phyloP scores from a whole-genome alignment of 1,140 invertebrate genomes.

The Monochamus saltuarius region DNA sequence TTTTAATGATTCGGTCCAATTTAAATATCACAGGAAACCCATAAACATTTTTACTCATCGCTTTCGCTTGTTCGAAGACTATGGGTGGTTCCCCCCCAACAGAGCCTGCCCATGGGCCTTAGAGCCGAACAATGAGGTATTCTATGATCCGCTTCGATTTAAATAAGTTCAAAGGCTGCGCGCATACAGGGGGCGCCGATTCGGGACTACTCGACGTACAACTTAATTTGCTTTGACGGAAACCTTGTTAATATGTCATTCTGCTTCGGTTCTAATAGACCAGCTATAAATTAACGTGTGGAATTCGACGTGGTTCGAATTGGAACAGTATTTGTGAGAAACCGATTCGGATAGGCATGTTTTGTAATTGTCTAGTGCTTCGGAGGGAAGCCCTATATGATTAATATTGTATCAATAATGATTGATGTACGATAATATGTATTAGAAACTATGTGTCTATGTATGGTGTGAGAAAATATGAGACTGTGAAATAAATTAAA shows the following conservation, averaged over 20 bases:
- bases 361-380: not conserved
- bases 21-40: constrained; percentile 15
- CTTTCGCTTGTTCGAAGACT: not conserved
- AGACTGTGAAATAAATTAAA: too few species aligned
- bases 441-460: too few species aligned
- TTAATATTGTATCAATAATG: too few species aligned
- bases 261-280: not conserved
- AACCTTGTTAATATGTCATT: constrained; percentile 22
- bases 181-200: constrained; percentile 17
- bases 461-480: too few species aligned
- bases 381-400: too few species aligned
- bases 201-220: constrained; percentile 29
- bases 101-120: not conserved
- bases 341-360: not conserved
- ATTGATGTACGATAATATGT: too few species aligned
- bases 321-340: too few species aligned
- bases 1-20: too few species aligned
- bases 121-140: constrained; percentile 23
- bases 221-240: constrained; percentile 32
- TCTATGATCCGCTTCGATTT: constrained; percentile 24
- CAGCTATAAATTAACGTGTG: not conserved
- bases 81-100: constrained; percentile 5
- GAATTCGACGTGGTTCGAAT: not conserved
- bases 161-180: constrained; percentile 8
- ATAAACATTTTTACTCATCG: constrained; percentile 27